Evolutionary conservation across 1,140 invertebrate genomes (phyloP).

Genomic region (Popillia japonica): DNA sequence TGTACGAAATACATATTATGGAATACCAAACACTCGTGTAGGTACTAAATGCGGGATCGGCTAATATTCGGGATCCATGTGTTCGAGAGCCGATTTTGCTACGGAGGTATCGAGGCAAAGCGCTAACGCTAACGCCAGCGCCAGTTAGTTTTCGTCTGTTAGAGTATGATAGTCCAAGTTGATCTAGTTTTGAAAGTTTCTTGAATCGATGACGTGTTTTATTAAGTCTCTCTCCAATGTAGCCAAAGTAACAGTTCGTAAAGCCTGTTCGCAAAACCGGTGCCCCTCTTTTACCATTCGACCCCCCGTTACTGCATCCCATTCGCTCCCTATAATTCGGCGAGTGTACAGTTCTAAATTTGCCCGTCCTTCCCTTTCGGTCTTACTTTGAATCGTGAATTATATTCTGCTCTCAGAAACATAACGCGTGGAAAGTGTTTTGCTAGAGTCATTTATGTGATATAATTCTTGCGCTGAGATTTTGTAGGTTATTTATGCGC

Average conservation of each 20-base stretch:
- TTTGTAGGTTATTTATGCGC: slow-evolving; percentile 39
- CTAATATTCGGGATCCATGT: neutral
- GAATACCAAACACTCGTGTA: neutral
- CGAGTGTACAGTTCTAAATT: slow-evolving; percentile 37
- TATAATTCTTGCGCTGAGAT: slow-evolving; percentile 39
- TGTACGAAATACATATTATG: neutral
- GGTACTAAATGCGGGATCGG: neutral
- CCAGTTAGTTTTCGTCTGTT: too few species aligned
- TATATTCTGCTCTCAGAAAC: slow-evolving; percentile 37
- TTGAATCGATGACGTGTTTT: slow-evolving; percentile 19
- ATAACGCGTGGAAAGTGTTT: slow-evolving; percentile 40
- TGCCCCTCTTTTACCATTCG: neutral
- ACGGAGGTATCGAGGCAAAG: neutral
- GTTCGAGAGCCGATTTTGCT: neutral
- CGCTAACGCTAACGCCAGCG: too few species aligned
- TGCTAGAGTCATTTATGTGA: slow-evolving; percentile 40
- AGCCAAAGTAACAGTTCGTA: slow-evolving; percentile 9
- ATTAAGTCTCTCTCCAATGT: slow-evolving; percentile 14
- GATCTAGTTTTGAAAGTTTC: slow-evolving; percentile 30
- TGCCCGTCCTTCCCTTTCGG: neutral
- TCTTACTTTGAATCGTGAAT: slow-evolving; percentile 36
- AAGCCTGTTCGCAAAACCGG: neutral
- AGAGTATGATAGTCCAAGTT: slow-evolving; percentile 6
- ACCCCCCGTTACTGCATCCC: neutral
- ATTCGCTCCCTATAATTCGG: neutral